These are phyloP conservation scores for Adelosebastes latens DNA, from an alignment of 2,797 vertebrate genomes.

Conservation along the genomic window DNA sequence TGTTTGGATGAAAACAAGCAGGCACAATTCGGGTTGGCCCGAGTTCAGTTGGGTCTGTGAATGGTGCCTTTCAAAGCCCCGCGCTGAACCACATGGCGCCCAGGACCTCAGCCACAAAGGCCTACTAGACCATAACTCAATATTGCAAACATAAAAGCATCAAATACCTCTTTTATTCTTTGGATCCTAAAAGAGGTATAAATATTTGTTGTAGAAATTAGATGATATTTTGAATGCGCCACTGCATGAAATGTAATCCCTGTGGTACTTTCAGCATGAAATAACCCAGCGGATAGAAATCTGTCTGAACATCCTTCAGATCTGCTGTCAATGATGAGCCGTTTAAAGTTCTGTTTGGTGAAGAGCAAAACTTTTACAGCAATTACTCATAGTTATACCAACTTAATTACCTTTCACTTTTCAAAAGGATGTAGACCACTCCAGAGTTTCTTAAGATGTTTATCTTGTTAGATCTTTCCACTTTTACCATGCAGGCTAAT, in stretches of 20 bases:
- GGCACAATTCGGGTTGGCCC: constrained; percentile 60
- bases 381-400: constrained; percentile 10
- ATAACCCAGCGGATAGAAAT: neutral
- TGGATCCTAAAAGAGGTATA: constrained; percentile 16
- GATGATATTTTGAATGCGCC: constrained; percentile 2
- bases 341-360: constrained; percentile 25
- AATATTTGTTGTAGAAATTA: constrained; percentile 35
- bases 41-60: constrained; percentile 56
- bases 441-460: constrained; percentile 22
- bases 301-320: constrained; percentile 16
- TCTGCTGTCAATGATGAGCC: neutral
- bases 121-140: constrained; percentile 9
- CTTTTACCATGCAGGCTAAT: constrained; percentile 28
- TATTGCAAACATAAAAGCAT: constrained; percentile 32
- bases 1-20: constrained; percentile 67
- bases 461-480: constrained; percentile 29
- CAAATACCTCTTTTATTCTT: constrained; percentile 9
- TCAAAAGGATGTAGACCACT: constrained; percentile 4
- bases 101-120: constrained; percentile 41
- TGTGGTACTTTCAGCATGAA: constrained; percentile 16
- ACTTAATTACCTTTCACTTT: constrained; percentile 42
- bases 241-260: constrained; percentile 11
- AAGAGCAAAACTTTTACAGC: constrained; percentile 25
- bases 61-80: constrained; percentile 67
- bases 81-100: constrained; percentile 51